Evolutionary conservation across 2,888 invertebrate species (phyloP), one percentile per base, ranked within the genome.

Genomic region (Ganaspis brasiliensis): DNA sequence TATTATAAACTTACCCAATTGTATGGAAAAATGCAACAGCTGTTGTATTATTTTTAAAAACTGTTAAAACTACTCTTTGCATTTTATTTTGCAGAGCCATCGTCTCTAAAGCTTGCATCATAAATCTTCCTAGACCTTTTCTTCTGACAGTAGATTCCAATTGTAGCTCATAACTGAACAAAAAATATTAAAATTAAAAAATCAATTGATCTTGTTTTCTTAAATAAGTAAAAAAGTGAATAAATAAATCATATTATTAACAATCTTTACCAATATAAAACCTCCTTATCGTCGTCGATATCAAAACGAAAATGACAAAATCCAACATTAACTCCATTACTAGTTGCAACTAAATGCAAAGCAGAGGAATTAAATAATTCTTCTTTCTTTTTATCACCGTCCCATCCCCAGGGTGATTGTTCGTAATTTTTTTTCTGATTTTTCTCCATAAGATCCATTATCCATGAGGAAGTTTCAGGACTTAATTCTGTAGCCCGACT

Each of bases 131-230:
- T 57, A 98, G 92, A 10, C 97, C 97, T 91, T 95, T 95, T 78
- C 96, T 93, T 80, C 96, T 94, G 37, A 94, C 94, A 10, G 92
- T 92, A 72, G 94, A 91, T 88, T 95, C 95, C 83, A 98, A 93
- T 91, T 98, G 98, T 81, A 98, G 93, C 91, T 98, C 98, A 92
- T 98, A 98, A 91, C 97, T 97, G 87, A 71, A 91, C 81, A 77
- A 35, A 91, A 78, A 91, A 80, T 74, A 49, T 70, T 35, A 26
- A 31, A 55, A 4, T 74, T 71, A 59, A 74, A 76, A 63, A 73
- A 24, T 59, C 35, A 26, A 73, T 67, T 10, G 14, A 12, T 31
- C 12, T 52, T 24, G 67, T 26, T 35, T n/a, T 37, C 59, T 9
- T 12, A 40, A 40, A 12, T 40, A 40, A 40, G 14, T 9, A 61